Base-by-base conservation (phyloP, 2,888 invertebrate species). In the Conchocele bisecta region DNA sequence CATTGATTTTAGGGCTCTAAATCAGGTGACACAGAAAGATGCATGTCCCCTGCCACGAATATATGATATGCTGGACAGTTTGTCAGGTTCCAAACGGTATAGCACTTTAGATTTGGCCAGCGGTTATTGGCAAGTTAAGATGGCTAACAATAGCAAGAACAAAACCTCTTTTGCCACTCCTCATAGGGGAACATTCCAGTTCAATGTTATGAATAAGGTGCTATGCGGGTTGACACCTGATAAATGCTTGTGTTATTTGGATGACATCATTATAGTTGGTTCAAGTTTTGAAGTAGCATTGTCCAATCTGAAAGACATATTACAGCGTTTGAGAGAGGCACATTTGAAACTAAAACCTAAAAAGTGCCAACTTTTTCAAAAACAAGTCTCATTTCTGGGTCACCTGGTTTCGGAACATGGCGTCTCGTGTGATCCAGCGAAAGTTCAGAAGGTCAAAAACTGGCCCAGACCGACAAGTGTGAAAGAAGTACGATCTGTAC, bases 331-430 rank as follows among this genome's bases (percentile, higher is more conserved):
- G 11, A 28, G 37, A 20, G 17, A 42, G 15, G 56, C 70, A 9
- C 37, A 53, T 24, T 28, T 72, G 4, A 72, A 54, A 29, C 37
- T 66, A 15, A 71, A 66, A n/a, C 39, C 57, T 15, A 48, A 48
- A 24, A 72, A 71, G n/a, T 72, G 58, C 33, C 7, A 24, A 3
- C 20, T 72, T 17, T 67, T 72, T 46, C 46, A 63, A 54, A 44
- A n/a, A 15, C 50, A 60, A 31, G 67, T 63, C 9, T 20, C 20
- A 42, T 73, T 57, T 35, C 33, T 67, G 20, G 66, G 71, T 11
- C 64, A 61, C 41, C 33, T 64, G 20, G 66, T 63, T 17, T 54
- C 54, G 15, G 44, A 28, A 6, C 42, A 53, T 33, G 72, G 58
- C 26, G 44, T 70, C 13, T 37, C 28, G 29, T 61, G 57, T 41